These are phyloP conservation scores for Ganaspis brasiliensis DNA, from an alignment of 2,888 invertebrate species.

Conservation along the genomic window DNA sequence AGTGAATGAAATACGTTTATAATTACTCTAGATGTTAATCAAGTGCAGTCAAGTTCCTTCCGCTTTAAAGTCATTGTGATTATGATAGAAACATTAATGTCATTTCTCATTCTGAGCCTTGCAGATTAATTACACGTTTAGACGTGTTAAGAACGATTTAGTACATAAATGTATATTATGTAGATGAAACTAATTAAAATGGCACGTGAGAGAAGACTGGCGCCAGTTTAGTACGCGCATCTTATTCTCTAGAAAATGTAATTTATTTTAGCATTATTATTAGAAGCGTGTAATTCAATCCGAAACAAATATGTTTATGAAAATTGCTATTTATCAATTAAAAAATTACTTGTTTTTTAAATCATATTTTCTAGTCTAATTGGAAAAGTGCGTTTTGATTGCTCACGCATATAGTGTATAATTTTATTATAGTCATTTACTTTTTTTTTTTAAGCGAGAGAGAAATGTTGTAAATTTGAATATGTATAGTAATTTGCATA, in stretches of 20 bases:
- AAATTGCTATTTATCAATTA: background rate
- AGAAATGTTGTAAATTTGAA: background rate
- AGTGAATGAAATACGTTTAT: conserved; percentile 39
- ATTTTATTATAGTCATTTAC: background rate
- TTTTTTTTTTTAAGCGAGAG: background rate
- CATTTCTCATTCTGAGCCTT: background rate
- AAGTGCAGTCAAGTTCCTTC: conserved; percentile 29
- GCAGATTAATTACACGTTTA: conserved; percentile 8
- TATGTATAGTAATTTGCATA: conserved; percentile 13
- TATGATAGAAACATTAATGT: conserved; percentile 25
- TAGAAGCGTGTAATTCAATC: background rate
- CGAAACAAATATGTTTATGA: background rate
- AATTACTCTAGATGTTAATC: conserved; percentile 42
- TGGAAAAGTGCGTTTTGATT: too few species aligned
- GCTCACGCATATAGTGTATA: too few species aligned
- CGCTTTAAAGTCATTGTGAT: conserved; percentile 34
- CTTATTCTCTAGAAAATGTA: background rate
- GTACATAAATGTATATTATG: conserved; percentile 3
- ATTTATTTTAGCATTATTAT: conserved; percentile 9
- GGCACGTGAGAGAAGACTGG: conserved; percentile 21
- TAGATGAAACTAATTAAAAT: conserved; percentile 35
- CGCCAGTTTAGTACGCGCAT: background rate
- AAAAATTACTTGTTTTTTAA: background rate
- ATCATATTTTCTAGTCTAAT: too few species aligned
- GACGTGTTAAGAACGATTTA: conserved; percentile 35